Conservation (phyloP, 2,113 vertebrate genomes). For the Struthidea cinerea region DNA sequence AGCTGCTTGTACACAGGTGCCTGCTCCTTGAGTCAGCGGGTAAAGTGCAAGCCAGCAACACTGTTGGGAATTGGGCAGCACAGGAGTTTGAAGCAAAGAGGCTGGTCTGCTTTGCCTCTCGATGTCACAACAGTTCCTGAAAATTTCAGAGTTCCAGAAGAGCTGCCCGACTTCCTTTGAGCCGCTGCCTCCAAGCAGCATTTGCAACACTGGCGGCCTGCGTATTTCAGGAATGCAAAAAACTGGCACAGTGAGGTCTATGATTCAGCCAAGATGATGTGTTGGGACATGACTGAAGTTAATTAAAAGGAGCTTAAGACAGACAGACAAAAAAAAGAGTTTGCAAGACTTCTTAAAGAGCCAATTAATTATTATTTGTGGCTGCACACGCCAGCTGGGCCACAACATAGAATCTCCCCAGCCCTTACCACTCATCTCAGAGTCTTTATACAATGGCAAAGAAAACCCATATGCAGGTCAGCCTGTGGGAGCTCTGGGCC, state of each 20-base stretch:
- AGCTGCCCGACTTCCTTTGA: constrained; percentile 41
- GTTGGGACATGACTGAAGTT: constrained; percentile 64
- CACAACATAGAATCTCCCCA: constrained; percentile 45
- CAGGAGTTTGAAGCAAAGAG: background rate
- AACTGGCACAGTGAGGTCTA: constrained; percentile 54
- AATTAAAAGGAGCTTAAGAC: constrained; percentile 68
- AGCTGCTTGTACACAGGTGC: constrained; percentile 30
- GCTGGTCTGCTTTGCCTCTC: background rate
- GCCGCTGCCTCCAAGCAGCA: constrained; percentile 29
- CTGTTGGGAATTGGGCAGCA: background rate
- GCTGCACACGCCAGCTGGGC: constrained; percentile 59
- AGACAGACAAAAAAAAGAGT: constrained; percentile 18
- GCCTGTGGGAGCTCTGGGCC: background rate
- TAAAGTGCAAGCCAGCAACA: background rate
- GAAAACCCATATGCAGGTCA: constrained; percentile 9
- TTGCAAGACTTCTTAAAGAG: constrained; percentile 59
- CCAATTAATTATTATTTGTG: constrained; percentile 57
- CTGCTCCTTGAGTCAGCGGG: background rate
- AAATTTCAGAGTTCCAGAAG: constrained; percentile 53
- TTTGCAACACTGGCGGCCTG: constrained; percentile 43
- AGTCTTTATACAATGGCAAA: background rate
- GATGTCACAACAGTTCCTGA: constrained; percentile 61
- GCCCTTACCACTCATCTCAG: constrained; percentile 11
- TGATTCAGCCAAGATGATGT: constrained; percentile 67
- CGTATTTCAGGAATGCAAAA: constrained; percentile 70